Conservation (phyloP, 1,140 invertebrate species). For the Mizuhopecten yessoensis region DNA sequence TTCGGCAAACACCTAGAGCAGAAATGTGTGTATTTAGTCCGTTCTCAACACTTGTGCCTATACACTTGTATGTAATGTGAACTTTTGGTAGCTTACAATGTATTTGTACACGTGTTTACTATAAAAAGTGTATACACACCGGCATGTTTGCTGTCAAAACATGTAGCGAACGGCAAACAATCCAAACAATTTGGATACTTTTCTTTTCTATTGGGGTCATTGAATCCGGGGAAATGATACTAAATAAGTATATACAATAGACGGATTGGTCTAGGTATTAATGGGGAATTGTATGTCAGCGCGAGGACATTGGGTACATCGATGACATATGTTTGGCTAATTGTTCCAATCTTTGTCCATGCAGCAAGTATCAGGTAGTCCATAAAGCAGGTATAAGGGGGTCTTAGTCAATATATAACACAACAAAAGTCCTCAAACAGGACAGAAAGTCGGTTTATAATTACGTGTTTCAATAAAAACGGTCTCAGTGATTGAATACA, state of each 20-base stretch:
- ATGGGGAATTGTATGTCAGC: not conserved
- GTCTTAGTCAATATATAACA: too few species aligned
- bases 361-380: too few species aligned
- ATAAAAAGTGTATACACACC: too few species aligned
- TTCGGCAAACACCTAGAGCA: not conserved
- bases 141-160: slow-evolving; percentile 18
- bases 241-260: not conserved
- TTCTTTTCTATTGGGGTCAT: not conserved
- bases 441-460: too few species aligned
- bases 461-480: too few species aligned
- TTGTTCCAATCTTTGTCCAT: not conserved
- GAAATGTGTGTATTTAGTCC: not conserved
- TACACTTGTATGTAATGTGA: not conserved
- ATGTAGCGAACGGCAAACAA: not conserved
- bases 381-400: too few species aligned
- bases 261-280: not conserved
- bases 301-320: not conserved
- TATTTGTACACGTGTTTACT: not conserved
- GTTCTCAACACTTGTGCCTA: not conserved
- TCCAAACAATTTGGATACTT: not conserved
- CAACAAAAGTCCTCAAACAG: too few species aligned
- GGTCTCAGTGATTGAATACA: too few species aligned
- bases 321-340: not conserved
- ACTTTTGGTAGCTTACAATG: not conserved
- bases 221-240: not conserved